Base-by-base conservation (phyloP, 2,888 invertebrate genomes). In the Hoplodrina ambigua region DNA sequence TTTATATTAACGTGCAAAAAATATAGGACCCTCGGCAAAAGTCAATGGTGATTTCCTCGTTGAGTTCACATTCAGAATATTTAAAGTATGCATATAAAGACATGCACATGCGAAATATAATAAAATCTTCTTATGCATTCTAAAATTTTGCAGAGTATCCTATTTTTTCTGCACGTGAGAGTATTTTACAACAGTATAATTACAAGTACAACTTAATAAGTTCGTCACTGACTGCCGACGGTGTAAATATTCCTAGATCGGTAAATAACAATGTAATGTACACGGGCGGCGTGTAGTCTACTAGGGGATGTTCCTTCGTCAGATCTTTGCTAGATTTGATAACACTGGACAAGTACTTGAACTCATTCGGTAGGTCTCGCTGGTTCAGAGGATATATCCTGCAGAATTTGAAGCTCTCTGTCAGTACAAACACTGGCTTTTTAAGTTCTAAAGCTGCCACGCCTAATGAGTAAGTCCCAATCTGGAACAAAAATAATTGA, bases 361-460 rank as follows among this genome's bases (percentile, higher is more conserved):
- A 99, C 89, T 98, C 98, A 78, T 98, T 97, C 0, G 99, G 99
- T 52, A 99, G 93, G 92, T 99, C 99, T 63, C 97, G 96, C 90
- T 99, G 99, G 94, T 98, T 99, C 13, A 99, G 94, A 0, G 99
- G 99, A 93, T 98, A 99, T 76, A 99, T 96, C 75, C 99, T 96
- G 0, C 99, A 98, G 95, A 99, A 99, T 93, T 99, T 99, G 91
- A 99, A 99, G 91, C 99, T 99, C 93, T 99, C 99, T 0, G 99
- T 98, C 30, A 99, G 95, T 0, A 99, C 99, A 92, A 99, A 99
- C 67, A 99, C 97, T 0, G 99, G 99, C 90, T 99, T 99, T 88
- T 99, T 99, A 94, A 99, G 97, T 94, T 98, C 98, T 77, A 97
- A 96, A 0, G 99, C 98, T 89, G 98, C 98, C 85, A 99, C 96